These are phyloP conservation scores for Standfussiana lucernea DNA, from an alignment of 2,888 invertebrate genomes.

Conservation along the genomic window DNA sequence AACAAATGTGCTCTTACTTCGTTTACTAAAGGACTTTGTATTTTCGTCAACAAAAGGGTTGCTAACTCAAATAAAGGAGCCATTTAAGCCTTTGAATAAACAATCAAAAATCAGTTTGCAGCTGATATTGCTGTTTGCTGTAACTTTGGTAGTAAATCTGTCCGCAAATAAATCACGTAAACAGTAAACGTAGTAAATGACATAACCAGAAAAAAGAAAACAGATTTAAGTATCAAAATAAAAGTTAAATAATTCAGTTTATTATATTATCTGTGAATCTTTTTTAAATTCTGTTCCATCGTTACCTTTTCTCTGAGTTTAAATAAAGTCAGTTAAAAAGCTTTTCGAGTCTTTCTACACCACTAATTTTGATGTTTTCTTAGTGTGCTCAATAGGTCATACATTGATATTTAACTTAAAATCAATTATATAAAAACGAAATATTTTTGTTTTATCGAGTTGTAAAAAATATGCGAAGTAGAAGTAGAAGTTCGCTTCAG, in stretches of 20 bases:
- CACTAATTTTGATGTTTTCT: background rate
- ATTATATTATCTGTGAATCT: background rate
- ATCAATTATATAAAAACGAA: background rate
- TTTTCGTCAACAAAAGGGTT: constrained; percentile 11
- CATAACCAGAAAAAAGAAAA: constrained; percentile 31
- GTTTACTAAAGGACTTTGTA: constrained; percentile 16
- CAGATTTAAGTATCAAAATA: background rate
- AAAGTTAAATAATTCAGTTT: background rate
- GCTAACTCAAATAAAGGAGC: constrained; percentile 35
- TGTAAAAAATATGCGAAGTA: background rate
- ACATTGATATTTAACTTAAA: too few relatives aligned
- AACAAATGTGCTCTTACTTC: background rate
- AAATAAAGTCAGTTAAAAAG: background rate
- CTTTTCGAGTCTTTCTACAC: background rate
- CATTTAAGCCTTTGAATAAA: constrained; percentile 44
- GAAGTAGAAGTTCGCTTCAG: background rate
- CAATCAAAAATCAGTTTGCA: constrained; percentile 46
- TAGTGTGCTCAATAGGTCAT: background rate
- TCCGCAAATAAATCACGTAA: constrained; percentile 48
- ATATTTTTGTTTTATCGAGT: background rate
- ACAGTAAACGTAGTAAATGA: constrained; percentile 36
- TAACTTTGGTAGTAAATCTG: constrained; percentile 42
- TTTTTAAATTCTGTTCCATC: background rate
- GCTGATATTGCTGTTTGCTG: constrained; percentile 23
- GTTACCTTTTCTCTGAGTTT: background rate